Conservation (phyloP, 2,797 vertebrate genomes). For the Sphenodon punctatus region DNA sequence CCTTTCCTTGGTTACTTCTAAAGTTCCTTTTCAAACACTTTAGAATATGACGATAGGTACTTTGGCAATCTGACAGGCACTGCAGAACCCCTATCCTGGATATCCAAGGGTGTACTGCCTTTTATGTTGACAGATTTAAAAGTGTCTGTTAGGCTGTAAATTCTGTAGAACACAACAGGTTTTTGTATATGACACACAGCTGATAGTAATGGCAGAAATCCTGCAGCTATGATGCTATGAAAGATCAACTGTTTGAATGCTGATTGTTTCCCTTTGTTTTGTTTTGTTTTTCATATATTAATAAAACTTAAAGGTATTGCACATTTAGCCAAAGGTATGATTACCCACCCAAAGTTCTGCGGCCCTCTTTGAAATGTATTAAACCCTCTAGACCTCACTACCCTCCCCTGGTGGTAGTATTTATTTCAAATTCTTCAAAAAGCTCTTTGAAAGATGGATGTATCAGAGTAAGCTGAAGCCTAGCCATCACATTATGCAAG, state of each 20-base stretch:
- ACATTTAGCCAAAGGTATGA: not conserved
- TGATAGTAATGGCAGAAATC: not conserved
- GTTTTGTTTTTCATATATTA: not conserved
- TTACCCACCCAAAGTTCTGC: not conserved
- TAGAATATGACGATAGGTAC: not conserved
- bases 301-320: not conserved
- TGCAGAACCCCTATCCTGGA: not conserved
- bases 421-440: slow-evolving; percentile 39
- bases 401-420: slow-evolving; percentile 8
- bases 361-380: not conserved
- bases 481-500: slow-evolving; percentile 57
- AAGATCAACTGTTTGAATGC: no score
- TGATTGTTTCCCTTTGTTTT: not conserved
- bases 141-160: not conserved
- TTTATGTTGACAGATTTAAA: not conserved
- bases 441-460: slow-evolving; percentile 10
- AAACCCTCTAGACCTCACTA: not conserved
- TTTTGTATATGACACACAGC: not conserved
- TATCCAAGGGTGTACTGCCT: not conserved
- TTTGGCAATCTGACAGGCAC: not conserved
- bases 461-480: slow-evolving; percentile 35
- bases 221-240: no score
- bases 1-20: not conserved
- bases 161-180: not conserved
- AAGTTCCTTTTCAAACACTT: not conserved